Base-by-base conservation (phyloP, 2,113 vertebrate species). In the Hylia prasina region DNA sequence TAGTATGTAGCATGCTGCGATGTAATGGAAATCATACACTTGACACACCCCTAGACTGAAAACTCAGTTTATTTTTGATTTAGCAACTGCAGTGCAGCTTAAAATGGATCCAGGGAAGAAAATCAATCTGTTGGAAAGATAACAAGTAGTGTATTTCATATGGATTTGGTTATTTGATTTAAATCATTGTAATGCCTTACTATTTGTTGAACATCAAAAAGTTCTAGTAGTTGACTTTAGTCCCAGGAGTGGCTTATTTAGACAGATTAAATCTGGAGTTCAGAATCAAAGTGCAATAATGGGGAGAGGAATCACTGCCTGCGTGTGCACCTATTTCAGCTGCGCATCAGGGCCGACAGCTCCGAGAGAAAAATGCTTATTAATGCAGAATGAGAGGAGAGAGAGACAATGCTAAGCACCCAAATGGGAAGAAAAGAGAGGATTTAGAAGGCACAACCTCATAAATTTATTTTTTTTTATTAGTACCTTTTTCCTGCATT, bases 61-160 rank as follows among this genome's bases (percentile, higher is more conserved):
- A 93, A 81, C 40, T 63, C 11, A 1, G 40, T 76, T 94, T 94
- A 93, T 71, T 95, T 86, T 94, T 90, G 15, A 94, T 92, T 96
- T 94, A 76, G 48, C 72, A 64, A 84, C 80, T 71, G 79, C 45
- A 84, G 40, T 8, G 27, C 81, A 92, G 89, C 65, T 89, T 75
- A 87, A 82, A 97, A 87, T 47, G 57, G 64, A 93, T 51, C 60
- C 83, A 92, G 28, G 68, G 72, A 92, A 90, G 88, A 94, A 97
- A 96, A 94, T 48, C 94, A 87, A 92, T 82, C 85, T 92, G 64
- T 82, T 63, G 94, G 51, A 90, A 96, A 96, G 85, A 90, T 89
- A 96, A 87, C 80, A 78, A 88, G 68, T 45, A 58, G 28, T 10
- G 30, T 33, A 78, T 90, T 96, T 97, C 45, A 39, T 75, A 90